phyloP scores from a whole-genome alignment of 2,888 invertebrate genomes.

The Anoplius nigerrimus region DNA sequence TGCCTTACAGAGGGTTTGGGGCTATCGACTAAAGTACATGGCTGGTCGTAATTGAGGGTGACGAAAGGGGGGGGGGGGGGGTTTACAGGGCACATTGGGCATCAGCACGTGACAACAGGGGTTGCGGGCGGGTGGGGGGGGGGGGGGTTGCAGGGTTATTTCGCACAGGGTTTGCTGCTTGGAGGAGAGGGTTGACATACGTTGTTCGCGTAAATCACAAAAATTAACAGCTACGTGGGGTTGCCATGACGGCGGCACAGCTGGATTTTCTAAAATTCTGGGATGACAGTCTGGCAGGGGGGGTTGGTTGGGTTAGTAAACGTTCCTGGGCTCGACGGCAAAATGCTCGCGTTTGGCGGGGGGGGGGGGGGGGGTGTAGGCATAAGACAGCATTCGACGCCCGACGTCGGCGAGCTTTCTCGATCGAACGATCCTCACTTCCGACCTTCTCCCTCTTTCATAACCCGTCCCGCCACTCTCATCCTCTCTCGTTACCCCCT shows the following conservation, averaged over 20 bases:
- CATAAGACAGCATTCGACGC: conserved; percentile 43
- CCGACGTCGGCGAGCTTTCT: conserved; percentile 36
- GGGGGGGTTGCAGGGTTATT: not conserved
- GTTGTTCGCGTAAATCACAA: conserved; percentile 22
- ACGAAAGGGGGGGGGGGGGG: conserved; percentile 36
- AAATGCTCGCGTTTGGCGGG: conserved; percentile 68
- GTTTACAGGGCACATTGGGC: too few relatives aligned
- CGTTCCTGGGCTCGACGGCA: conserved; percentile 61
- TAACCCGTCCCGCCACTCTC: too few relatives aligned
- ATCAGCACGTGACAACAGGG: not conserved
- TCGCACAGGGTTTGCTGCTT: too few relatives aligned
- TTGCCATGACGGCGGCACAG: conserved; percentile 51
- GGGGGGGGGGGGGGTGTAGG: too few relatives aligned
- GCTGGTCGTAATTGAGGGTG: conserved; percentile 46
- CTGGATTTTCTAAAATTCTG: conserved; percentile 33
- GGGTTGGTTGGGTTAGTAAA: too few relatives aligned
- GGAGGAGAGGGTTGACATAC: not conserved
- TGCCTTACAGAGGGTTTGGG: conserved; percentile 40
- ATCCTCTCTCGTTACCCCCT: too few relatives aligned
- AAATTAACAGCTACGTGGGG: conserved; percentile 51
- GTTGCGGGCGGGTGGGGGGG: not conserved
- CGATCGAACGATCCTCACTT: conserved; percentile 23
- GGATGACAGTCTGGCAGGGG: conserved; percentile 55
- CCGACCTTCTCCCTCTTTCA: not conserved
- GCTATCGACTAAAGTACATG: conserved; percentile 58